Evolutionary conservation across 2,113 vertebrate species (phyloP).

Genomic region (Aleadryas rufinucha): DNA sequence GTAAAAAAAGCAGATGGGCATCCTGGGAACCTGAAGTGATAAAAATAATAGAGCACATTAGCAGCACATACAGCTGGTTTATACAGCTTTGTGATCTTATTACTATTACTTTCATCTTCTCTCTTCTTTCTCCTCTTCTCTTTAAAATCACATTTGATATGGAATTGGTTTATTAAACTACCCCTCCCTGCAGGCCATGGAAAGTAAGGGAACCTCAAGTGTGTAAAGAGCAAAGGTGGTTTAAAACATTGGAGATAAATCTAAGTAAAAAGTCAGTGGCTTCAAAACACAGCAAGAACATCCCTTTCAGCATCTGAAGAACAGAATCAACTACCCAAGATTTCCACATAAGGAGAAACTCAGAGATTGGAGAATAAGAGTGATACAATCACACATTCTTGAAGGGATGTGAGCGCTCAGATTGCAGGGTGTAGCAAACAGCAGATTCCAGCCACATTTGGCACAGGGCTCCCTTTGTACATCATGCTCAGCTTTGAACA

Average conservation of each 20-base stretch:
- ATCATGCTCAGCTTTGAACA: background rate
- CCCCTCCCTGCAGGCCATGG: background rate
- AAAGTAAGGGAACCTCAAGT: background rate
- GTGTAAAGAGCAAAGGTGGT: background rate
- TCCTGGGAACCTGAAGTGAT: background rate
- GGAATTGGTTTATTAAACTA: background rate
- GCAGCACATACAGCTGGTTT: background rate
- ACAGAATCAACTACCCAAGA: background rate
- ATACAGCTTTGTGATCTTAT: background rate
- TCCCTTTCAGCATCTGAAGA: background rate
- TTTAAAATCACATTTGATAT: background rate
- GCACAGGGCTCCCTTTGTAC: background rate
- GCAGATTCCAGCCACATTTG: background rate
- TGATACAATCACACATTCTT: accelerated
- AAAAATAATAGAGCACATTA: background rate
- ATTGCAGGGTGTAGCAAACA: background rate
- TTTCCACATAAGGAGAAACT: background rate
- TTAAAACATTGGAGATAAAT: background rate
- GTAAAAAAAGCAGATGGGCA: background rate
- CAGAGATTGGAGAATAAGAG: background rate
- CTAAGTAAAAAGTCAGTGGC: background rate
- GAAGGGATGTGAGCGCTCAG: accelerated
- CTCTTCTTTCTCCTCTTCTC: background rate
- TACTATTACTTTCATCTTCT: background rate
- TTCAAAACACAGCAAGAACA: background rate